These are phyloP conservation scores for Tillus elongatus DNA, from an alignment of 2,888 invertebrate genomes.

Conservation along the genomic window DNA sequence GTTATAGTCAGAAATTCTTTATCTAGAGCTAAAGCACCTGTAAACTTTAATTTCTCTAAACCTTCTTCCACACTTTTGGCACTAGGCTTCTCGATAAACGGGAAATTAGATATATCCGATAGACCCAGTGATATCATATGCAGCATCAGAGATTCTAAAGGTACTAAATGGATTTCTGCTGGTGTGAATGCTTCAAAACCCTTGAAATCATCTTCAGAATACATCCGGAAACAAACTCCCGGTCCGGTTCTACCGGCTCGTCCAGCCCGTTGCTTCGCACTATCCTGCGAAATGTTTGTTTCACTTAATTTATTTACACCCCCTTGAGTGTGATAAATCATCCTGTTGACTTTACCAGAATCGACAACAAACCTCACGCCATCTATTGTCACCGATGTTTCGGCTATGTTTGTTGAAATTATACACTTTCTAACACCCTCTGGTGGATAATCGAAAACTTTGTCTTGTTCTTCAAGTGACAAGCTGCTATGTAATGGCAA, in stretches of 20 bases:
- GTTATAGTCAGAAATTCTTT: slow-evolving; percentile 62
- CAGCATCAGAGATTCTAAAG: slow-evolving; percentile 81
- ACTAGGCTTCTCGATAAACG: slow-evolving; percentile 90
- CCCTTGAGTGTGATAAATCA: slow-evolving; percentile 85
- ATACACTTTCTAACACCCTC: slow-evolving; percentile 94
- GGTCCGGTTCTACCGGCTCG: slow-evolving; percentile 92
- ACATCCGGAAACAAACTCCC: slow-evolving; percentile 87
- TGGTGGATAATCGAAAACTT: slow-evolving; percentile 92
- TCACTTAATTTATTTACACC: slow-evolving; percentile 89
- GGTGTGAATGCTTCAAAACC: slow-evolving; percentile 76
- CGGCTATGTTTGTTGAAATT: slow-evolving; percentile 96
- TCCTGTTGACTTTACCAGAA: slow-evolving; percentile 88
- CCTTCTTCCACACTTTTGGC: slow-evolving; percentile 78
- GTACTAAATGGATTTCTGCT: slow-evolving; percentile 90
- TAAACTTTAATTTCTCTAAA: slow-evolving; percentile 68
- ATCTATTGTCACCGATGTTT: slow-evolving; percentile 97
- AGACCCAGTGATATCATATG: slow-evolving; percentile 93
- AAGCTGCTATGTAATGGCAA: slow-evolving; percentile 87
- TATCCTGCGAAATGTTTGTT: slow-evolving; percentile 95
- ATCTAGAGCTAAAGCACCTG: slow-evolving; percentile 71
- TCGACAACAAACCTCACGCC: slow-evolving; percentile 95
- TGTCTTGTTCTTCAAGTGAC: slow-evolving; percentile 91
- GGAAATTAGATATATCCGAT: slow-evolving; percentile 82
- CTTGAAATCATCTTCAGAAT: slow-evolving; percentile 72
- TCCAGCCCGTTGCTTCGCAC: slow-evolving; percentile 94